Evolutionary conservation across 2,113 vertebrate species (phyloP).

Genomic region (Phodopus roborovskii): DNA sequence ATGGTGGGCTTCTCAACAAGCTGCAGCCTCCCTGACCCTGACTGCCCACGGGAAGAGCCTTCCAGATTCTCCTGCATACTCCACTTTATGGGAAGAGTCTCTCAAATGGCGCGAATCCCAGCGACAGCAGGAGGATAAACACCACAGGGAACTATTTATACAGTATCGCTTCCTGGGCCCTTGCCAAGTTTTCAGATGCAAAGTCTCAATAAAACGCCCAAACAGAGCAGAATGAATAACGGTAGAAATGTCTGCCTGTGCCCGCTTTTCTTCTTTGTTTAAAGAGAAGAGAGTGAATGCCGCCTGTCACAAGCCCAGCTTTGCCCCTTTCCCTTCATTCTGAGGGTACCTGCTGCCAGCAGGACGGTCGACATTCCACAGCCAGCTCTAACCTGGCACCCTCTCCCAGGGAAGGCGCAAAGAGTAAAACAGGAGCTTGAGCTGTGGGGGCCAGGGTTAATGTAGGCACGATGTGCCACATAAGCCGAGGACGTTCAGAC

Average conservation of each 20-base stretch:
- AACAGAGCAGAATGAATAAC: neutral
- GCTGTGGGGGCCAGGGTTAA: neutral
- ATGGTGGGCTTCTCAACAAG: neutral
- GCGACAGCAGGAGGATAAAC: conserved; percentile 22
- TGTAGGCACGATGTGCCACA: neutral
- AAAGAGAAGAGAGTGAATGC: neutral
- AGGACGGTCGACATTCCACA: neutral
- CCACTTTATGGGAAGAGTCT: neutral
- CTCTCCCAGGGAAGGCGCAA: neutral
- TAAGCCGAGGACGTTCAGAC: neutral
- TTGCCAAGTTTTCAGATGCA: conserved; percentile 41
- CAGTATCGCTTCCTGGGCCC: neutral
- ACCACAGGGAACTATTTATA: conserved; percentile 43
- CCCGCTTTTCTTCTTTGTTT: neutral
- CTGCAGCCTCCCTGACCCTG: too few species aligned
- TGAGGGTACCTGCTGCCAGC: neutral
- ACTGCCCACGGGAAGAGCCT: neutral
- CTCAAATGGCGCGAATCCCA: conserved; percentile 36
- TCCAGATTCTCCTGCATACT: neutral
- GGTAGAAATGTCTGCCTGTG: neutral
- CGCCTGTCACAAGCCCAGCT: neutral
- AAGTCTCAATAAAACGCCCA: conserved; percentile 12
- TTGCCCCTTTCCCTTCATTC: neutral
- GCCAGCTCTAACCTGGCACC: neutral
- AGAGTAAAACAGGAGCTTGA: neutral